These are phyloP conservation scores for Heliothis subflexa DNA, from an alignment of 1,140 invertebrate genomes.

Conservation along the genomic window DNA sequence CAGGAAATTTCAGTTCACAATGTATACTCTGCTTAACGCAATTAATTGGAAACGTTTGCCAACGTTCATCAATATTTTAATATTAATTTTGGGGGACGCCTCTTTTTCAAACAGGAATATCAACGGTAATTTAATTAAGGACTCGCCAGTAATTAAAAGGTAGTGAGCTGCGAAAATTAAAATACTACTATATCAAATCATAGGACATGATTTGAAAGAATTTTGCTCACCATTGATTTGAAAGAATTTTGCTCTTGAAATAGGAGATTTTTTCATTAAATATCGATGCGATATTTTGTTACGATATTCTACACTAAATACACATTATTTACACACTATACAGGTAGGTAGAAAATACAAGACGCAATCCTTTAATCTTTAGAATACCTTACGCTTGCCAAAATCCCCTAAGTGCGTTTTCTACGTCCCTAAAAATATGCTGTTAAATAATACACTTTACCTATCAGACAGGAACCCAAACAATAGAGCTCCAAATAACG, in stretches of 20 bases:
- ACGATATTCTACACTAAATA: no score
- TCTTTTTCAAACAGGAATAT: constrained; percentile 1
- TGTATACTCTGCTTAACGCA: constrained; percentile 29
- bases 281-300: no score
- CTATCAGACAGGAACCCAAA: constrained; percentile 72
- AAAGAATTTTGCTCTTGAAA: not conserved
- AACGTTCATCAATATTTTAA: constrained; percentile 29
- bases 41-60: constrained; percentile 33
- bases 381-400: no score
- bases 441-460: constrained; percentile 44
- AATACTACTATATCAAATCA: not conserved
- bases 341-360: no score
- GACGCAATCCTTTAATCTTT: no score
- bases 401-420: no score
- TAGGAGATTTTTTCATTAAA: no score
- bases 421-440: no score
- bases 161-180: not conserved
- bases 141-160: not conserved
- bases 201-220: not conserved
- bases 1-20: constrained; percentile 6
- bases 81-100: constrained; percentile 27
- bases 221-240: not conserved
- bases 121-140: constrained; percentile 11
- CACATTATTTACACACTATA: no score
- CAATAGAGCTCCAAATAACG: constrained; percentile 65